A percentile compares a stretch with the other conserved stretches of the same genome.
Evolutionary conservation across 1,140 invertebrate genomes (phyloP).

Genomic region (Drosophila sturtevanti): DNA sequence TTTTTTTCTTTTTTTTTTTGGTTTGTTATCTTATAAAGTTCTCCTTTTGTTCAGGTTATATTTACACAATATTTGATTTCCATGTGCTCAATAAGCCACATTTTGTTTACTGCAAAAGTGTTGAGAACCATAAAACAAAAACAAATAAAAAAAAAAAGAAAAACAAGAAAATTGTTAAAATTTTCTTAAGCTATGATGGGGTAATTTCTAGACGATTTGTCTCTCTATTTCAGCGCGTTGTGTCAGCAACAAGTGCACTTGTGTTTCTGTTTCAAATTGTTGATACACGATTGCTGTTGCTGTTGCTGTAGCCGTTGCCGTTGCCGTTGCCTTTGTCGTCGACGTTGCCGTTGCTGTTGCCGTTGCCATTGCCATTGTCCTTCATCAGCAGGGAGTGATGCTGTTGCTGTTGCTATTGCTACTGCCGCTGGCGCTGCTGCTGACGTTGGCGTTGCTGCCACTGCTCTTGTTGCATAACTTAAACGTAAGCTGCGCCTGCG

Average conservation of each 20-base stretch:
- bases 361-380: conserved; percentile 37
- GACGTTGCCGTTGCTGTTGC: conserved; percentile 1
- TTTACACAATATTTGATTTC: conserved; percentile 60
- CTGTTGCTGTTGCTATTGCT: conserved; percentile 1
- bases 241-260: conserved; percentile 77
- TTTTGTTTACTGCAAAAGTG: conserved; percentile 51
- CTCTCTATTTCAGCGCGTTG: conserved; percentile 16
- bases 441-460: not conserved
- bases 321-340: conserved; percentile 22
- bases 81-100: conserved; percentile 59
- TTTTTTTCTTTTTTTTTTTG: not conserved
- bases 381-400: not conserved
- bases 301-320: conserved; percentile 5
- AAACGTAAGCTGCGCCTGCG: conserved; percentile 66
- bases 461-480: conserved; percentile 57
- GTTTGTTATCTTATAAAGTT: conserved; percentile 8
- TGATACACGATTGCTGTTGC: conserved; percentile 15
- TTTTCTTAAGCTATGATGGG: not conserved
- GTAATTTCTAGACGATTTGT: not conserved
- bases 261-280: conserved; percentile 54
- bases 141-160: conserved; percentile 1
- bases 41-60: conserved; percentile 47
- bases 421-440: not conserved
- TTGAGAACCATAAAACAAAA: not conserved
- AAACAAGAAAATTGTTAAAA: not conserved